Evolutionary conservation across 2,113 vertebrate genomes (phyloP), one percentile per base, ranked within the genome.

Genomic region (Syrmaticus mikado): DNA sequence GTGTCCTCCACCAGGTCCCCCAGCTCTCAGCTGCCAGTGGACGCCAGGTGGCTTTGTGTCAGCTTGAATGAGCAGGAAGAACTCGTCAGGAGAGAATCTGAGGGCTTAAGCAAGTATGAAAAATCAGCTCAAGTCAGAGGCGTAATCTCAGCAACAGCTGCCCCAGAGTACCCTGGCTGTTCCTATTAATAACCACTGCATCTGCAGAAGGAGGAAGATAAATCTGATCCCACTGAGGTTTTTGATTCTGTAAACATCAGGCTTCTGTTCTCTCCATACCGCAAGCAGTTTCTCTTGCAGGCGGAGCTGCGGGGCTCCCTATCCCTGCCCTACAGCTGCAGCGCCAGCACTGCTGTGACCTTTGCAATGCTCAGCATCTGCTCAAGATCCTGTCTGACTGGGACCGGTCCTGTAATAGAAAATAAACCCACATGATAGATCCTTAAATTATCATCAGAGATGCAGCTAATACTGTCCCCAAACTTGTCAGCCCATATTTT

Each of bases 151-250:
- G 76, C 80, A 77, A 70, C 80, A 88, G 64, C 94, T 71, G 86
- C 74, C 68, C 53, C 41, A 55, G 71, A 72, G 85, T 18, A 73
- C 64, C 32, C 64, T 30, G 65, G 6, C 89, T 81, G 80, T 66
- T 93, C 61, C 91, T 94, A 87, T 92, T 89, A 94, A 96, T 95
- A 94, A 76, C 73, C 24, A 24, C 50, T 66, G 30, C 72, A 72
- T 75, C 82, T 92, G 91, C 70, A 45, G 65, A 32, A 78, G 61
- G 20, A 94, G n/a, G 50, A 85, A 82, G 81, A 91, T 79, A 85
- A 80, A 71, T 43, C 78, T 60, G 46, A 83, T 76, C 43, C 85
- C 67, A 64, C 7, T 6, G 79, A 85, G 82, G 90, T 12, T 87
- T 82, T 76, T 43, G 43, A n/a, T 68, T 38, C 57, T 72, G 85